These are phyloP conservation scores for Xiphophorus maculatus DNA, from an alignment of 2,113 vertebrate species.

Conservation along the genomic window DNA sequence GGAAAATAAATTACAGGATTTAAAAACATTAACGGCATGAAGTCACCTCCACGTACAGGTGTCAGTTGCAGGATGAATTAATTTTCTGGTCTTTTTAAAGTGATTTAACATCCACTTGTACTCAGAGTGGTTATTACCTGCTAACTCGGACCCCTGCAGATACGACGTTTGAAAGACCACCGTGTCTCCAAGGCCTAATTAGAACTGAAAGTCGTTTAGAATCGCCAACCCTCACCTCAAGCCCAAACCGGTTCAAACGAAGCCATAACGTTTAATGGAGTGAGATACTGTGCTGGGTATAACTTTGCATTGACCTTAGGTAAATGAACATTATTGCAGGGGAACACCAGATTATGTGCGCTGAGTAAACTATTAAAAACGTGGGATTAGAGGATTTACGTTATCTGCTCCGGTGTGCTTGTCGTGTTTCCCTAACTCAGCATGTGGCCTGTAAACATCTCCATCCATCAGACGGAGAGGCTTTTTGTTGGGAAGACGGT, in stretches of 20 bases:
- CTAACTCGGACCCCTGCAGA: slow-evolving; percentile 55
- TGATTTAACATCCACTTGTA: slow-evolving; percentile 69
- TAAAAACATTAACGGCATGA: slow-evolving; percentile 19
- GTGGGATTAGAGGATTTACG: slow-evolving; percentile 44
- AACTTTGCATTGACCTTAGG: slow-evolving; percentile 93
- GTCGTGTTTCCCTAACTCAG: slow-evolving; percentile 56
- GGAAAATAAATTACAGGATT: too few species aligned
- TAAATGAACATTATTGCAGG: slow-evolving; percentile 82
- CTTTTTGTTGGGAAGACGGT: slow-evolving; percentile 71
- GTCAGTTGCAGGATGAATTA: slow-evolving; percentile 52
- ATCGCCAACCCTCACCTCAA: slow-evolving; percentile 95
- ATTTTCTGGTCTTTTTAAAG: slow-evolving; percentile 49
- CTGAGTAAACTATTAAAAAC: slow-evolving; percentile 78
- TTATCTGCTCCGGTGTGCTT: slow-evolving; percentile 16
- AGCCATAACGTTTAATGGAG: slow-evolving; percentile 43
- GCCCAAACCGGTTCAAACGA: slow-evolving; percentile 86
- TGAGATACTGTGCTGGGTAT: slow-evolving; percentile 56
- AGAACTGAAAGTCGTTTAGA: slow-evolving; percentile 80
- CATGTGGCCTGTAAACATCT: slow-evolving; percentile 92
- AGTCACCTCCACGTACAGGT: slow-evolving; percentile 51
- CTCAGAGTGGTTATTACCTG: slow-evolving; percentile 82
- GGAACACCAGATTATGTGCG: slow-evolving; percentile 11
- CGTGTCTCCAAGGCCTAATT: slow-evolving; percentile 82
- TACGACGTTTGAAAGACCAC: slow-evolving; percentile 74
- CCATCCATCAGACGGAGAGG: slow-evolving; percentile 90